Conservation (phyloP, 2,797 vertebrate species). For the Morelia viridis region DNA sequence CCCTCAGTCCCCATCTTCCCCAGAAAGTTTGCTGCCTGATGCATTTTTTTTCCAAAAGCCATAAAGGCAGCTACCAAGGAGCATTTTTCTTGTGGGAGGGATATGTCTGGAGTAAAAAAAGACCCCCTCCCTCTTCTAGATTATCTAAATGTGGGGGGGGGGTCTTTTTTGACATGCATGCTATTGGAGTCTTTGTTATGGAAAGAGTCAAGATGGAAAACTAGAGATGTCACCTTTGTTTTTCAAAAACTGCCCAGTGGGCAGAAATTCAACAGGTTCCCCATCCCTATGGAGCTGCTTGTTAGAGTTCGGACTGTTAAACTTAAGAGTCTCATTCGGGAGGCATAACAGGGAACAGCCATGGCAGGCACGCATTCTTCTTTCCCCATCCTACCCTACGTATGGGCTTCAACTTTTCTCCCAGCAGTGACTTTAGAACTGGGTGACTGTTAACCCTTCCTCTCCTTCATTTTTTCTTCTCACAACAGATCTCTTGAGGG, state of each 20-base stretch:
- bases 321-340: not conserved
- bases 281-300: not conserved
- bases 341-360: too few species aligned
- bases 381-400: not conserved
- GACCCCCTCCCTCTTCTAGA: not conserved
- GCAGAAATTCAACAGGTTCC: not conserved
- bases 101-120: not conserved
- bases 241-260: not conserved
- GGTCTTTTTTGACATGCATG: slow-evolving; percentile 16
- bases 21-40: slow-evolving; percentile 9
- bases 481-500: not conserved
- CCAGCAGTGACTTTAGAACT: not conserved
- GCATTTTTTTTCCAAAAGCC: slow-evolving; percentile 33
- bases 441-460: not conserved
- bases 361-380: not conserved
- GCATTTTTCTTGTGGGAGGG: slow-evolving; percentile 9
- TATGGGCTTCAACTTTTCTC: not conserved
- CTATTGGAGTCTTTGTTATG: not conserved
- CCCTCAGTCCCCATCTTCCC: not conserved
- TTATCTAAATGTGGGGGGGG: not conserved
- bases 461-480: not conserved
- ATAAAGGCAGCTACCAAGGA: slow-evolving; percentile 31
- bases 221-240: not conserved
- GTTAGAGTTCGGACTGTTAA: not conserved
- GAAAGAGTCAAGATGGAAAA: not conserved